A percentile compares a stretch with the other conserved stretches of the same genome.
These are phyloP conservation scores for Atopsyche davidsoni DNA, from an alignment of 1,140 invertebrate genomes.

Conservation along the genomic window DNA sequence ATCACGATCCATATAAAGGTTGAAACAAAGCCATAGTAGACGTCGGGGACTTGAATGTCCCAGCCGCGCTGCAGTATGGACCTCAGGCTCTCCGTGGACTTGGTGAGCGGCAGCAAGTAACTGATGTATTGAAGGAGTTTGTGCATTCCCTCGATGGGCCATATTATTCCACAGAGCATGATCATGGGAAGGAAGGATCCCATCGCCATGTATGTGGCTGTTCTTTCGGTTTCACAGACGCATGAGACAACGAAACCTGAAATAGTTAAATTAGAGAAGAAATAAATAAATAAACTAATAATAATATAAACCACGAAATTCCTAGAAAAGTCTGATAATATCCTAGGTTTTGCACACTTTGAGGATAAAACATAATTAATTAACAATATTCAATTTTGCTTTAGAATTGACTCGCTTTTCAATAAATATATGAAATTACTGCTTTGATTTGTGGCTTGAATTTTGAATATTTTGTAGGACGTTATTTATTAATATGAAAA, in stretches of 20 bases:
- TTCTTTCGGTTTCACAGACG: conserved; percentile 81
- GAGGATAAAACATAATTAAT: too few relatives aligned
- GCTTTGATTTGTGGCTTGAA: too few relatives aligned
- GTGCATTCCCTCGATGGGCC: conserved; percentile 83
- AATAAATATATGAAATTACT: too few relatives aligned
- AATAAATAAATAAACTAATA: too few relatives aligned
- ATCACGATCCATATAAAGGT: conserved; percentile 78
- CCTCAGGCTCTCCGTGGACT: conserved; percentile 86
- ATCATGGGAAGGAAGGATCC: conserved; percentile 91
- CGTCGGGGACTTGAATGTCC: conserved; percentile 65
- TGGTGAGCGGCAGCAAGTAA: conserved; percentile 79
- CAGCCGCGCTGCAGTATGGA: conserved; percentile 85
- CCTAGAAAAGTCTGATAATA: too few relatives aligned
- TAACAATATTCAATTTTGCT: too few relatives aligned
- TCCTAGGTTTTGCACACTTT: too few relatives aligned
- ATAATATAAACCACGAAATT: too few relatives aligned
- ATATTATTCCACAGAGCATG: conserved; percentile 81
- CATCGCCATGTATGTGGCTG: conserved; percentile 86
- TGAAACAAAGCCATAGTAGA: conserved; percentile 82
- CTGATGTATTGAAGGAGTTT: conserved; percentile 69
- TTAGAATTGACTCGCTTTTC: too few relatives aligned
- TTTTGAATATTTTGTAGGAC: too few relatives aligned
- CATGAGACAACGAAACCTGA: conserved; percentile 82
- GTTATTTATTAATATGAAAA: too few relatives aligned
- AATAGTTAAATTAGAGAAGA: too few relatives aligned